Conservation (phyloP, 2,888 invertebrate species). For the Stegophylla sp. region DNA sequence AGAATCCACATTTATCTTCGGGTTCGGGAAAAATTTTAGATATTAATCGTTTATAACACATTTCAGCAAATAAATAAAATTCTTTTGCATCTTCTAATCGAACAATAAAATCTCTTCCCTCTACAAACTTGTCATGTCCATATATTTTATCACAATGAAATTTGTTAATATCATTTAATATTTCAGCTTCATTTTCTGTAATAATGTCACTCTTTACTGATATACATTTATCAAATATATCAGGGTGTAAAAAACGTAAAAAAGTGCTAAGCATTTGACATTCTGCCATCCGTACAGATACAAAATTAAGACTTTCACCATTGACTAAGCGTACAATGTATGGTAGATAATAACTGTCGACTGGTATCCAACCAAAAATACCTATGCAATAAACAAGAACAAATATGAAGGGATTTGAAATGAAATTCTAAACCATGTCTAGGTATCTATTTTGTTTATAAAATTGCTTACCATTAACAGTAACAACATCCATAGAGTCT, state of each 20-base stretch:
- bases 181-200: constrained; percentile 85
- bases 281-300: constrained; percentile 94
- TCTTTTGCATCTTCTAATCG: constrained; percentile 85
- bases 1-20: constrained; percentile 84
- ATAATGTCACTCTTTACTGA: constrained; percentile 92
- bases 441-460: too few species aligned
- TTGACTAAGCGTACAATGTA: constrained; percentile 77
- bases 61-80: constrained; percentile 88
- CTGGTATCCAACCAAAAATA: constrained; percentile 87
- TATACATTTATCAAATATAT: constrained; percentile 88
- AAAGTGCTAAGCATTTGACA: constrained; percentile 87
- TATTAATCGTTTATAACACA: constrained; percentile 84
- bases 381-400: constrained; percentile 63
- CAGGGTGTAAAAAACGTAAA: constrained; percentile 85
- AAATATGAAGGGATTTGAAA: background rate
- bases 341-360: constrained; percentile 86
- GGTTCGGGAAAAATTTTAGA: constrained; percentile 67
- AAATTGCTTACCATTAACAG: background rate
- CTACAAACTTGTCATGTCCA: constrained; percentile 85
- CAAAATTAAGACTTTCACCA: constrained; percentile 76
- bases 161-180: constrained; percentile 90
- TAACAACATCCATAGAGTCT: background rate
- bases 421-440: too few species aligned
- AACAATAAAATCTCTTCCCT: constrained; percentile 88
- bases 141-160: constrained; percentile 91